Base-by-base conservation (phyloP, 1,140 invertebrate species). In the Ectropis grisescens region DNA sequence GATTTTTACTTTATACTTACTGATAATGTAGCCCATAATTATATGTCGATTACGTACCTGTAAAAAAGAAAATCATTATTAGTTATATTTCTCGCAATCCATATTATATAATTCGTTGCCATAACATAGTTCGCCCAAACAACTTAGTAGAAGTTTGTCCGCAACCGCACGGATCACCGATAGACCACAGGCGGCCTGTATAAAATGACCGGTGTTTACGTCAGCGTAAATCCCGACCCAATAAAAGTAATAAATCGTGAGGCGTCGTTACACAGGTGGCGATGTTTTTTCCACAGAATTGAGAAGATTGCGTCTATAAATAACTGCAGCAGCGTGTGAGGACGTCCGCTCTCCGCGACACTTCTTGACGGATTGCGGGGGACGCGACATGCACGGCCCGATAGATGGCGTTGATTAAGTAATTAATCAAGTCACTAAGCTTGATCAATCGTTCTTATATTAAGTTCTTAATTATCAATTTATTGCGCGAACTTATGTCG, bases 271-370 rank as follows among this genome's bases (percentile, higher is more conserved):
- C 48, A 56, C 48, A 59, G 50, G 48, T 58, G 53, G 36, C 41
- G 41, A 44, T 36, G 42, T 43, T 37, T 57, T 60, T 60, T 57
- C 45, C 44, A 36, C 33, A 58, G 37, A 47, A 46, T 45, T 56
- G 41, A 47, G 45, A 65, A 69, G 55, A 76, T 74, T 74, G 62
- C 50, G 39, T 37, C 70, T 47, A 79, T 79, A 79, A 76, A 79
- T 75, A 68, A 70, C 61, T 34, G 40, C 35, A 53, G 33, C 45
- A 47, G 55, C 55, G 53, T 56, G 52, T 49, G 49, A 57, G 41
- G 47, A 62, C 41, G 62, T 64, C 59, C 54, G 47, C 44, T 51
- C 51, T 32, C 33, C 42, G 51, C 48, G 49, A 41, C 33, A 30
- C 45, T 39, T 33, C 29, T 56, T 68, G 68, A 79, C 35, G 62